These are phyloP conservation scores for Rhinogobio ventralis DNA, from an alignment of 2,797 vertebrate species.

Conservation along the genomic window DNA sequence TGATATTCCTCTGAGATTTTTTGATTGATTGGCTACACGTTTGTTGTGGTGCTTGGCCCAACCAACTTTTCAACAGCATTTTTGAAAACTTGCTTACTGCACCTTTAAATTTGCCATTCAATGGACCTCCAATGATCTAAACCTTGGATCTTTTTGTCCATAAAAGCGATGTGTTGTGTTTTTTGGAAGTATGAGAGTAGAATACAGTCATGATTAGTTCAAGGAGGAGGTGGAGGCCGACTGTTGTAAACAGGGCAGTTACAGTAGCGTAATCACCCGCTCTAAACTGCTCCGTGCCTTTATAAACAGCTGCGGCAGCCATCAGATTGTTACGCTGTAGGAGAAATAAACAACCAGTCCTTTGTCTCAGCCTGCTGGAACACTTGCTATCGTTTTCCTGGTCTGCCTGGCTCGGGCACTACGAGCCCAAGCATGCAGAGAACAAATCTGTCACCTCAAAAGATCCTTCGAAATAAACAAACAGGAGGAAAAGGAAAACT, in stretches of 20 bases:
- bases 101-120: background rate
- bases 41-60: no score
- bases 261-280: slow-evolving; percentile 56
- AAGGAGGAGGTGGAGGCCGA: slow-evolving; percentile 27
- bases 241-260: slow-evolving; percentile 52
- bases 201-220: slow-evolving; percentile 31
- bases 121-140: slow-evolving; percentile 15
- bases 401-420: background rate
- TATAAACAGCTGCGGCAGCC: slow-evolving; percentile 68
- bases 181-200: slow-evolving; percentile 7
- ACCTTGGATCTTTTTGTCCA: background rate
- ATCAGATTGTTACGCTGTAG: slow-evolving; percentile 62
- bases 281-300: slow-evolving; percentile 54
- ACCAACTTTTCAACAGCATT: no score
- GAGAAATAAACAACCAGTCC: slow-evolving; percentile 63
- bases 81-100: no score
- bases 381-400: slow-evolving; percentile 43
- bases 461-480: slow-evolving; percentile 36
- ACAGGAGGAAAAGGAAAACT: background rate
- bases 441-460: slow-evolving; percentile 42
- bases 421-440: slow-evolving; percentile 55
- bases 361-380: slow-evolving; percentile 64
- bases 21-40: no score
- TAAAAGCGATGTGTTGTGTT: background rate
- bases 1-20: no score